These are phyloP conservation scores for Stegodyphus dumicola DNA, from an alignment of 1,140 invertebrate genomes.

Conservation along the genomic window DNA sequence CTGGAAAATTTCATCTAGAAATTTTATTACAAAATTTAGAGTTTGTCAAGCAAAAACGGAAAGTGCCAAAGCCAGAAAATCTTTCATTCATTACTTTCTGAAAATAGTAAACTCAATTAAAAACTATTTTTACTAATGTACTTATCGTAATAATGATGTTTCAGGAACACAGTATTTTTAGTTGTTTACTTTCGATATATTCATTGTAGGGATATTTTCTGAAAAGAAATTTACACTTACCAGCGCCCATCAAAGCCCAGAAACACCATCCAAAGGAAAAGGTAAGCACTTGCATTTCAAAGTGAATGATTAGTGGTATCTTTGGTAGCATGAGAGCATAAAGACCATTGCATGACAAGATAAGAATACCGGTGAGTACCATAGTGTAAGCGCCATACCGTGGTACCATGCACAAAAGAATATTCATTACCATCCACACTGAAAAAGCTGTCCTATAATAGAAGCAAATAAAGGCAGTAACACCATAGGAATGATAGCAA, in stretches of 20 bases:
- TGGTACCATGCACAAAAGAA: slow-evolving; percentile 89
- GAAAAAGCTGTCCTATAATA: slow-evolving; percentile 75
- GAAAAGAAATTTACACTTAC: slow-evolving; percentile 70
- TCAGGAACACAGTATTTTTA: too few species aligned
- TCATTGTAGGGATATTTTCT: too few species aligned
- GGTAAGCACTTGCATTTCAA: slow-evolving; percentile 79
- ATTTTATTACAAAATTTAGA: too few species aligned
- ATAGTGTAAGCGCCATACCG: slow-evolving; percentile 91
- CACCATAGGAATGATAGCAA: too few species aligned
- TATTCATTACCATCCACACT: slow-evolving; percentile 90
- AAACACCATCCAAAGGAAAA: slow-evolving; percentile 93
- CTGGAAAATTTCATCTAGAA: too few species aligned
- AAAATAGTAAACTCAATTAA: too few species aligned
- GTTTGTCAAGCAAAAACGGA: too few species aligned
- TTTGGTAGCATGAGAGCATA: slow-evolving; percentile 86
- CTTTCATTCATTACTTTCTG: too few species aligned
- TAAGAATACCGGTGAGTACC: slow-evolving; percentile 79
- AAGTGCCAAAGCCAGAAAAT: too few species aligned
- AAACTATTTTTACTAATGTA: too few species aligned
- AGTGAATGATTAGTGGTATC: slow-evolving; percentile 80
- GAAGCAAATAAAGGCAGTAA: not conserved
- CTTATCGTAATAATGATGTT: too few species aligned
- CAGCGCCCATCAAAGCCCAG: slow-evolving; percentile 87
- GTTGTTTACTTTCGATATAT: too few species aligned
- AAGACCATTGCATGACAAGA: slow-evolving; percentile 81